Evolutionary conservation across 2,797 vertebrate species (phyloP), one percentile per base, ranked within the genome.

Genomic region (Coilia nasus): DNA sequence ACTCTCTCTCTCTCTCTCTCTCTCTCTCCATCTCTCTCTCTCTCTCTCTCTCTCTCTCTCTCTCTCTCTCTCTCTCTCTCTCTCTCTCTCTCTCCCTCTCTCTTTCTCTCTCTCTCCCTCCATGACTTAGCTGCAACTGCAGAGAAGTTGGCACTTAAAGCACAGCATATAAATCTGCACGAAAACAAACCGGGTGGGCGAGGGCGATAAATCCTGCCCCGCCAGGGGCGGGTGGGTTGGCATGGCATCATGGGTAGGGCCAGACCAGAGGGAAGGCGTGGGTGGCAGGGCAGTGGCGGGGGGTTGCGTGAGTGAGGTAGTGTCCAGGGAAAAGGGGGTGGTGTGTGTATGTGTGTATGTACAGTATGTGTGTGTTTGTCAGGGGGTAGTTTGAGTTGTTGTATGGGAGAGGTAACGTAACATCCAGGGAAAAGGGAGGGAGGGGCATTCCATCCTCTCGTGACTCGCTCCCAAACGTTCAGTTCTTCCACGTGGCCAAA

Each of bases 151-250:
- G 67, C 47, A 54, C 83, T 25, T 0, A 17, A 17, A 81, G 78
- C n/a, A 60, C 54, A 28, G 82, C 81, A 83, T 85, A 88, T 83
- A 78, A 82, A 83, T 82, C 47, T 62, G 83, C 54, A 15, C 25
- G 64, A 71, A 75, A 50, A 81, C 54, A 54, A 82, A 81, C 54
- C 50, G 46, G 41, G 46, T 28, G 59, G 35, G 35, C 5, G 83
- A 86, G 50, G 80, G 62, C 85, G 85, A 93, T 94, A 81, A 90
- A 90, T 92, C 91, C 82, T 91, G 88, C 86, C 88, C 44, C 35
- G 35, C 35, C 35, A 41, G 67, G 86, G 85, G 47, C 87, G 83
- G 82, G 47, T 88, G 83, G 82, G 17, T 80, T 86, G 87, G 85
- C 89, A 91, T 85, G 85, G 71, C 84, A 88, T 85, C 83, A 28